These are phyloP conservation scores for Caenorhabditis japonica DNA, from an alignment of 2,888 invertebrate species.

Conservation along the genomic window DNA sequence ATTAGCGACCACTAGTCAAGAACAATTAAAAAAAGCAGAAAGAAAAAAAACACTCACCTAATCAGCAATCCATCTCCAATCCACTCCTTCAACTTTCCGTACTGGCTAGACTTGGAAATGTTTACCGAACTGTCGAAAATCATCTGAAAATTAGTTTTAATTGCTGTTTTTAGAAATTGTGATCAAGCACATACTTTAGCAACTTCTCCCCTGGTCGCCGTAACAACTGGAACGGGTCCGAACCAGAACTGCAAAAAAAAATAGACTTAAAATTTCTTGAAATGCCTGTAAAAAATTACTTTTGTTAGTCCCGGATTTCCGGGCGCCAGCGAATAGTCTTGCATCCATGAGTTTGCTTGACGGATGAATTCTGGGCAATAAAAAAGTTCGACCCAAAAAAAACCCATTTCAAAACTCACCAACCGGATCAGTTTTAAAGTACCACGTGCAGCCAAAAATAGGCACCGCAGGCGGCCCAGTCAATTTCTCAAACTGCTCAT, in stretches of 20 bases:
- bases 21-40: background rate
- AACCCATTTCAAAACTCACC: background rate
- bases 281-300: background rate
- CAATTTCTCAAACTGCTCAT: constrained; percentile 21
- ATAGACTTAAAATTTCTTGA: background rate
- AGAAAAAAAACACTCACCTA: constrained; percentile 65
- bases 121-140: constrained; percentile 74
- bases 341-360: constrained; percentile 5
- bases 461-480: constrained; percentile 24
- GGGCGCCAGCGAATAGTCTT: constrained; percentile 9
- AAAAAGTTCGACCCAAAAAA: background rate
- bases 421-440: constrained; percentile 29
- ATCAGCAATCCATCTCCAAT: constrained; percentile 79
- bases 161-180: no score
- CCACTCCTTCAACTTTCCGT: constrained; percentile 78
- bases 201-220: constrained; percentile 47
- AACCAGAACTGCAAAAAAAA: constrained; percentile 50
- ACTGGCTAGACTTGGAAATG: constrained; percentile 78
- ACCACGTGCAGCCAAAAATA: constrained; percentile 36
- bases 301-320: constrained; percentile 12
- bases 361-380: background rate
- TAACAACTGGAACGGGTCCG: constrained; percentile 62
- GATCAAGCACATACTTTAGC: constrained; percentile 50
- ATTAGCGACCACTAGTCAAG: no score
- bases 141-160: constrained; percentile 15